Base-by-base conservation (phyloP, 1,140 invertebrate species). In the Drosophila sp. region DNA sequence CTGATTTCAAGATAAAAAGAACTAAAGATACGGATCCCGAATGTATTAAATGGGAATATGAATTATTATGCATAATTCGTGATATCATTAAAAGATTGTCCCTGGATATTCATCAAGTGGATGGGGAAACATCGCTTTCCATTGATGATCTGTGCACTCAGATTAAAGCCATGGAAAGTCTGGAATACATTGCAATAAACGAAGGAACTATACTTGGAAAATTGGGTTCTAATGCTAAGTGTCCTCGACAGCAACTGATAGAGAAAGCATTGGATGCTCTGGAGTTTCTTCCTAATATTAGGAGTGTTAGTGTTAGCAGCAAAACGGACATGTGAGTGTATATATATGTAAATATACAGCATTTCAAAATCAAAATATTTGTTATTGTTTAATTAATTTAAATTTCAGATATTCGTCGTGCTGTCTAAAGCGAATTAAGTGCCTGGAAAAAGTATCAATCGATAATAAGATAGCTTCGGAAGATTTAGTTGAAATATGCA, bases 401-500 rank as follows among this genome's bases (percentile, higher is more conserved):
- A 27, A 14, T 51, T 53, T 43, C 34, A 64, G 46, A 5, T 53
- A 41, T 11, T 27, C 27, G 0, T 16, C 29, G 0, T 18, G 27
- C 40, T 11, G 41, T n/a, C 27, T 65, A 18, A 34, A 13, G 4
- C 27, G 29, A 4, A 25, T 65, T 11, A 53, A 51, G 13, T 21
- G 48, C 25, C 11, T 64, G 51, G 38, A 65, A 16, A 11, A 11
- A 14, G 2, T 65, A 4, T 45, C 50, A 7, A 25, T 65, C 7
- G 27, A 65, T 14, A 46, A 18, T 9, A 25, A 46, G 46, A 46
- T 65, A 4, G 27, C 7, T 4, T 11, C 40, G 1, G 40, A 56
- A 7, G 62, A 56, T 56, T 27, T 65, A 2, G 14, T 53, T 27
- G 27, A 43, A 9, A 14, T 63, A 8, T 63, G 61, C 16, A 32